Conservation (phyloP, 2,113 vertebrate genomes). For the Gallinago media region DNA sequence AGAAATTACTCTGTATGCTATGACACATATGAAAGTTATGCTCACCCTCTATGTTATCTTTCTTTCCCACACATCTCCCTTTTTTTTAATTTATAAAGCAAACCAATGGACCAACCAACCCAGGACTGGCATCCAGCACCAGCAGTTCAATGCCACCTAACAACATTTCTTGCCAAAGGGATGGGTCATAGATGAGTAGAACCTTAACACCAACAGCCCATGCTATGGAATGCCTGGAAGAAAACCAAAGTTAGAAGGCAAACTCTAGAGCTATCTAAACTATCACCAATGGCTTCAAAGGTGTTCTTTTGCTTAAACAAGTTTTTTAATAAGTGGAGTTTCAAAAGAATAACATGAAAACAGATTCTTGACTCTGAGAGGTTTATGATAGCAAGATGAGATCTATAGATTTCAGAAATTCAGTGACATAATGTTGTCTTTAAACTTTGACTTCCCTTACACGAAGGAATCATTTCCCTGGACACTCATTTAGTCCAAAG, state of each 20-base stretch:
- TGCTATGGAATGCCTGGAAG: not conserved
- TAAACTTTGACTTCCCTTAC: not conserved
- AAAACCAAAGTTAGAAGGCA: not conserved
- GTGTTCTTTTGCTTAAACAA: not conserved
- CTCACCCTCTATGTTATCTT: not conserved
- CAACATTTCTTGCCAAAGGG: not conserved
- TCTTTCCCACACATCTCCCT: rapidly evolving
- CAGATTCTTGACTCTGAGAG: not conserved
- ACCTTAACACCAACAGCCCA: not conserved
- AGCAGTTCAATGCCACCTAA: not conserved
- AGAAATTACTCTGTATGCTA: not conserved
- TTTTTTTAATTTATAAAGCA: not conserved
- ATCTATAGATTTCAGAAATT: not conserved
- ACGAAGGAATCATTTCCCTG: not conserved
- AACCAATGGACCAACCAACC: not conserved
- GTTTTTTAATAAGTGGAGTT: not conserved
- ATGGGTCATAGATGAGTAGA: not conserved
- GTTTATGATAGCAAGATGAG: not conserved
- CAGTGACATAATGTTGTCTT: not conserved
- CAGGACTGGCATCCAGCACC: not conserved
- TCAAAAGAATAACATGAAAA: not conserved
- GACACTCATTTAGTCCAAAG: not conserved
- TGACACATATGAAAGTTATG: not conserved
- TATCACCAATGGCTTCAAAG: not conserved
- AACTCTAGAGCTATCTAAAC: not conserved